Evolutionary conservation across 2,113 vertebrate genomes (phyloP).

Genomic region (Bubalus kerabau): DNA sequence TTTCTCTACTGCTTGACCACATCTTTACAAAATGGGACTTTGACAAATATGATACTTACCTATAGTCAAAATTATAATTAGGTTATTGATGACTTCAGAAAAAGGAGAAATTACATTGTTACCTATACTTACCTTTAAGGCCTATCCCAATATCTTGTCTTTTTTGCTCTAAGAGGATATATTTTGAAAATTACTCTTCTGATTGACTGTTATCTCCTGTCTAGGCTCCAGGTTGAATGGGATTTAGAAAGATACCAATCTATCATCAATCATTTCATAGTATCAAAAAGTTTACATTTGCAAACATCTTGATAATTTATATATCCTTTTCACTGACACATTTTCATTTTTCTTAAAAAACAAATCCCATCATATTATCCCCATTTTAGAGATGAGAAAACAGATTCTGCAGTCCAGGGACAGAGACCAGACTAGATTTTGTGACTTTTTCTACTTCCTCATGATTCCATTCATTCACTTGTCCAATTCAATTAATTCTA

Average conservation of each 20-base stretch:
- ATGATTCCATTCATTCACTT: neutral
- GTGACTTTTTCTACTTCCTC: neutral
- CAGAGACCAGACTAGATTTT: neutral
- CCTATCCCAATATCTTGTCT: neutral
- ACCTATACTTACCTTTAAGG: neutral
- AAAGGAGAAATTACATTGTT: neutral
- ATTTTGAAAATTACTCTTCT: neutral
- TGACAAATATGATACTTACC: neutral
- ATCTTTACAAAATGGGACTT: neutral
- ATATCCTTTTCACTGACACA: neutral
- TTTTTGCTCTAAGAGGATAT: neutral
- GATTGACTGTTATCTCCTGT: neutral
- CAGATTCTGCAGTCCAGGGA: neutral
- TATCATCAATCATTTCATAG: neutral
- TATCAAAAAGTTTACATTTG: neutral
- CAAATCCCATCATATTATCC: neutral
- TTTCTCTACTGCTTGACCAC: neutral
- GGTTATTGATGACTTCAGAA: neutral
- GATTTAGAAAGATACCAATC: neutral
- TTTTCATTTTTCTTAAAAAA: neutral
- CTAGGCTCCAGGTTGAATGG: neutral
- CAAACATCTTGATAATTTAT: neutral
- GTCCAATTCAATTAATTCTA: neutral
- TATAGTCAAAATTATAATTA: neutral
- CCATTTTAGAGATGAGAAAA: neutral